Evolutionary conservation across 1,140 invertebrate genomes (phyloP).

Genomic region (Cyclina sinensis): DNA sequence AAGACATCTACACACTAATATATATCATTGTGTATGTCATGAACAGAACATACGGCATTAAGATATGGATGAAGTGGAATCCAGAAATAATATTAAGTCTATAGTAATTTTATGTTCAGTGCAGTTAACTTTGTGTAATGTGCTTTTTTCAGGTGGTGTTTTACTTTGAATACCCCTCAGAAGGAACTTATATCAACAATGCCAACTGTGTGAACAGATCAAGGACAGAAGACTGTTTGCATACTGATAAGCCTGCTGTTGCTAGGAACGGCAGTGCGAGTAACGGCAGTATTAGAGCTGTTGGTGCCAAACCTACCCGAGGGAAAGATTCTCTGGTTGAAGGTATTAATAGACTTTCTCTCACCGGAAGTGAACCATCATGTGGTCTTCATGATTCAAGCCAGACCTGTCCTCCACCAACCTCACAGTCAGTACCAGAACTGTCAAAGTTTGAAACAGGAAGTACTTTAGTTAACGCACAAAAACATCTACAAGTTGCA

Average conservation of each 20-base stretch:
- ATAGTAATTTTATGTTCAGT: no score
- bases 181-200: not conserved
- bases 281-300: constrained; percentile 15
- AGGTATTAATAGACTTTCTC: not conserved
- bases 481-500: constrained; percentile 24
- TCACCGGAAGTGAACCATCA: not conserved
- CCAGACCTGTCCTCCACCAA: not conserved
- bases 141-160: constrained; percentile 19
- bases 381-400: not conserved
- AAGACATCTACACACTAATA: no score
- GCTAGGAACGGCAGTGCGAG: constrained; percentile 9
- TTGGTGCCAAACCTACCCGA: not conserved
- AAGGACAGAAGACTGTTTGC: constrained; percentile 25
- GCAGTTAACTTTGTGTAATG: not conserved
- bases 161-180: constrained; percentile 24
- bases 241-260: not conserved
- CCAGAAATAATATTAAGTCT: no score
- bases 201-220: constrained; percentile 11
- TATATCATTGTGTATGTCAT: no score
- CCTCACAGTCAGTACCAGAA: constrained; percentile 26
- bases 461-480: constrained; percentile 4
- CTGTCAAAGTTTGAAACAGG: not conserved
- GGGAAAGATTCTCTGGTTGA: not conserved
- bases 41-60: no score
- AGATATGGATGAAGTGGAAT: no score